Evolutionary conservation across 2,113 vertebrate genomes (phyloP).

Genomic region (Empidonax alnorum): DNA sequence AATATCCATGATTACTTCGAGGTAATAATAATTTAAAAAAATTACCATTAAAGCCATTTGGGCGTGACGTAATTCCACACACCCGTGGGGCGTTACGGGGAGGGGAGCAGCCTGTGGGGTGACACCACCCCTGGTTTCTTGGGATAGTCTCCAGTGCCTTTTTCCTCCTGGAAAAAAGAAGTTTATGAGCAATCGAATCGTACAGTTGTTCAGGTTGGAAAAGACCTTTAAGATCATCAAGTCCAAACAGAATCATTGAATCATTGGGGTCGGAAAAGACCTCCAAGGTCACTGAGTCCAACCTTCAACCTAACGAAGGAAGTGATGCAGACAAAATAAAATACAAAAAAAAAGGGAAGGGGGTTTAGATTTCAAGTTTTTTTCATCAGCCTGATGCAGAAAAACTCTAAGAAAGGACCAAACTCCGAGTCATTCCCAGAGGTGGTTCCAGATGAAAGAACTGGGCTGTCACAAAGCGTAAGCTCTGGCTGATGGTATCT

Average conservation of each 20-base stretch:
- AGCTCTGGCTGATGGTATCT: not conserved
- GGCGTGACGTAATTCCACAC: not conserved
- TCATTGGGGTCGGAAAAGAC: fast-evolving
- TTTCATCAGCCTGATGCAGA: not conserved
- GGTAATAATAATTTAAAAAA: not conserved
- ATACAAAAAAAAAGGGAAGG: not conserved
- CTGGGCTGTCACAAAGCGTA: too few relatives aligned
- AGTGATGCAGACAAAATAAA: not conserved
- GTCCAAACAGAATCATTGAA: not conserved
- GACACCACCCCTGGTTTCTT: not conserved
- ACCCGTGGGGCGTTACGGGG: fast-evolving
- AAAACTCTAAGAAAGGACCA: not conserved
- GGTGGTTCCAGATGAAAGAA: not conserved
- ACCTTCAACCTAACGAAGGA: not conserved
- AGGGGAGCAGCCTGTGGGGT: not conserved
- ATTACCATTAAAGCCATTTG: not conserved
- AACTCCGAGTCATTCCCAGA: not conserved
- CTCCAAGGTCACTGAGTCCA: not conserved
- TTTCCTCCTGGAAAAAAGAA: not conserved
- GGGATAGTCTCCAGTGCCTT: not conserved
- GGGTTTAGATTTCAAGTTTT: not conserved
- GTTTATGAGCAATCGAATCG: not conserved
- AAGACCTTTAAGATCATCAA: not conserved
- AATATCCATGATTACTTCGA: not conserved
- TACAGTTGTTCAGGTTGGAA: not conserved